These are phyloP conservation scores for Porites australiensis DNA, from an alignment of 64 coral and sea anemone genomes.

Conservation along the genomic window DNA sequence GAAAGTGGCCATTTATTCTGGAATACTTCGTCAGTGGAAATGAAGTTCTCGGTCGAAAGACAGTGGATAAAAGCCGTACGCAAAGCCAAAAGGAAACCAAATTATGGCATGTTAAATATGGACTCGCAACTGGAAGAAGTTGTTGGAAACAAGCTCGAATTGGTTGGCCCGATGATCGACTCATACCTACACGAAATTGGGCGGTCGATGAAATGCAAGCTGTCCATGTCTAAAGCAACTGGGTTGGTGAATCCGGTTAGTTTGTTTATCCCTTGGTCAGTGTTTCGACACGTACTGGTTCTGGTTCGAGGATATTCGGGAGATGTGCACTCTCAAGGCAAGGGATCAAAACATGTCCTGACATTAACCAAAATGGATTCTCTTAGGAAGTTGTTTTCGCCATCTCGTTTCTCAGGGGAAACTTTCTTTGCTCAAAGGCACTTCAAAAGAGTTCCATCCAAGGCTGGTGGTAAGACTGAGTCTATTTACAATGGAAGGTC, in stretches of 20 bases:
- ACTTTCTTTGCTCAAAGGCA: conserved; percentile 24
- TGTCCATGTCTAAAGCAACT: conserved; percentile 52
- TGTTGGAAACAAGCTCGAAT: conserved; percentile 52
- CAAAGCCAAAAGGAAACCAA: conserved; percentile 21
- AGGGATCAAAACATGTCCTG: conserved; percentile 4
- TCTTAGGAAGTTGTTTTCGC: conserved; percentile 35
- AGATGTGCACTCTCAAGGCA: background rate
- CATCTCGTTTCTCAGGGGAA: conserved; percentile 40
- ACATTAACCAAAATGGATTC: conserved; percentile 40
- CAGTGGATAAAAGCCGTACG: conserved; percentile 18
- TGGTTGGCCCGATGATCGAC: conserved; percentile 45
- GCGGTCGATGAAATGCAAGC: conserved; percentile 20
- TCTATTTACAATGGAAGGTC: conserved; percentile 36
- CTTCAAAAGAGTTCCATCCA: conserved; percentile 38
- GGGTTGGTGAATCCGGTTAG: conserved; percentile 35
- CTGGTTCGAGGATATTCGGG: conserved; percentile 12
- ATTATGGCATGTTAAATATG: conserved; percentile 66
- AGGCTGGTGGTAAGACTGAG: background rate
- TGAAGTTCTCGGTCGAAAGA: conserved; percentile 41
- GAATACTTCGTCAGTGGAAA: conserved; percentile 36
- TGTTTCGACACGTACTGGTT: conserved; percentile 45
- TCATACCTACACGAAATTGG: conserved; percentile 44
- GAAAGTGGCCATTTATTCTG: conserved; percentile 52
- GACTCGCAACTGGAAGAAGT: conserved; percentile 48
- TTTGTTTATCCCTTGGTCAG: conserved; percentile 42